Percentiles rank a stretch among this genome's conserved stretches.
Conservation (phyloP, 2,888 invertebrate genomes). For the Melipona beecheii region DNA sequence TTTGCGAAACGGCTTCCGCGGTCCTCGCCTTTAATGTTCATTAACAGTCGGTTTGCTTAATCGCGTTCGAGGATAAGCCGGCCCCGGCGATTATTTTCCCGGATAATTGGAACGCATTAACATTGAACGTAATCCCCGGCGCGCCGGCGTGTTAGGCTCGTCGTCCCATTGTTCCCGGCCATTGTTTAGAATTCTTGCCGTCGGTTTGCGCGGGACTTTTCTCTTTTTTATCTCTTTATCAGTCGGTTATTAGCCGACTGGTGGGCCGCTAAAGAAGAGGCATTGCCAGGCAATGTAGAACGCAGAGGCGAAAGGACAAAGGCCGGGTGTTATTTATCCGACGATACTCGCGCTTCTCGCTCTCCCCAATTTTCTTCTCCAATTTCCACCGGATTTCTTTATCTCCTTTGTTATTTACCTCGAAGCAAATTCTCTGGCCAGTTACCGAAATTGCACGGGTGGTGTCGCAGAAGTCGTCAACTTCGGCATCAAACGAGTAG, state of each 20-base stretch:
- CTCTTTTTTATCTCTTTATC: neutral
- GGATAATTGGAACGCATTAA: conserved; percentile 28
- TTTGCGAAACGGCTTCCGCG: conserved; percentile 16
- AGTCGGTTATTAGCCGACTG: neutral
- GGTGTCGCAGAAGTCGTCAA: neutral
- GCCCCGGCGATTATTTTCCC: conserved; percentile 15
- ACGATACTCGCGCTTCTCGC: neutral
- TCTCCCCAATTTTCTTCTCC: neutral
- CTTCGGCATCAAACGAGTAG: neutral
- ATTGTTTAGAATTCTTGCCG: neutral
- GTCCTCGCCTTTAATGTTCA: conserved; percentile 29
- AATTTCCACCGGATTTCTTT: neutral
- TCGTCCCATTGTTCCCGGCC: too few relatives aligned
- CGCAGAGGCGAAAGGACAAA: neutral
- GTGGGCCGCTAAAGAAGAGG: too few relatives aligned
- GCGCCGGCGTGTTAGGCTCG: neutral
- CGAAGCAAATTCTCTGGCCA: neutral
- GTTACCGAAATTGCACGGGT: neutral
- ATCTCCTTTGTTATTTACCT: neutral
- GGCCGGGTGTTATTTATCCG: neutral
- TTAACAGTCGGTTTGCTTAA: conserved; percentile 49
- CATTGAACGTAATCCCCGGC: neutral
- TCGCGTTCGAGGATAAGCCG: conserved; percentile 29
- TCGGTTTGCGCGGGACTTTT: neutral
- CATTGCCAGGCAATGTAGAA: neutral